A percentile compares a stretch with the other conserved stretches of the same genome.
Conservation (phyloP, 2,888 invertebrate species). For the Nyleta sp. region DNA sequence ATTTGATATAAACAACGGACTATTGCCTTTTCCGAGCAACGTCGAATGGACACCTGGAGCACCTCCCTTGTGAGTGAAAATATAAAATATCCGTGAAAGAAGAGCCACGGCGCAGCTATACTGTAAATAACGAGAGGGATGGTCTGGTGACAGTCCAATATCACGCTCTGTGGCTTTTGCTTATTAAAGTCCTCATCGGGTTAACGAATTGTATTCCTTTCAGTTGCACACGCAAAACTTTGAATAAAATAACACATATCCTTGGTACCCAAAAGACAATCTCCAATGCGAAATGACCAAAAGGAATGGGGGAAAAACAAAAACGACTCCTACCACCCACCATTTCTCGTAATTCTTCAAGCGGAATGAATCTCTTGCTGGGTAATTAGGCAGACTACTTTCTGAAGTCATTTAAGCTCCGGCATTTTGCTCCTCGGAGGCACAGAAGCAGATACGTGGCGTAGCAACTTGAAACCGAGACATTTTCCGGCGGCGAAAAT, state of each 20-base stretch:
- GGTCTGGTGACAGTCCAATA: slow-evolving; percentile 76
- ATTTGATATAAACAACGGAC: no score
- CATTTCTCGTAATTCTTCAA: slow-evolving; percentile 66
- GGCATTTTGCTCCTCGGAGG: slow-evolving; percentile 38
- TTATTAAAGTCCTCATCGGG: slow-evolving; percentile 71
- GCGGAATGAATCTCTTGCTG: slow-evolving; percentile 80
- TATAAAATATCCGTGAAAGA: slow-evolving; percentile 15
- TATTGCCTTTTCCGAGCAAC: no score
- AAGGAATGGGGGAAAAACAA: no score
- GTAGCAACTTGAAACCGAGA: background rate
- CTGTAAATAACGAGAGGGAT: slow-evolving; percentile 63
- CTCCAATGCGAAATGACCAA: no score
- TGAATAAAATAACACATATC: no score
- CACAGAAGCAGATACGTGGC: no score
- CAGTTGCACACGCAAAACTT: slow-evolving; percentile 30
- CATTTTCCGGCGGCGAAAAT: background rate
- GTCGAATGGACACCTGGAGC: background rate
- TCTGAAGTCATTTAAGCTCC: slow-evolving; percentile 79
- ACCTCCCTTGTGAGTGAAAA: slow-evolving; percentile 5
- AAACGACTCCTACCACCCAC: slow-evolving; percentile 32
- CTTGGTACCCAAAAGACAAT: no score
- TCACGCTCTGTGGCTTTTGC: slow-evolving; percentile 76
- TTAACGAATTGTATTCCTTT: slow-evolving; percentile 44
- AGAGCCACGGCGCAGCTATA: slow-evolving; percentile 16
- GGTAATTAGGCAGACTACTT: slow-evolving; percentile 82